Conservation (phyloP, 2,113 vertebrate species). For the Serilophus lunatus region DNA sequence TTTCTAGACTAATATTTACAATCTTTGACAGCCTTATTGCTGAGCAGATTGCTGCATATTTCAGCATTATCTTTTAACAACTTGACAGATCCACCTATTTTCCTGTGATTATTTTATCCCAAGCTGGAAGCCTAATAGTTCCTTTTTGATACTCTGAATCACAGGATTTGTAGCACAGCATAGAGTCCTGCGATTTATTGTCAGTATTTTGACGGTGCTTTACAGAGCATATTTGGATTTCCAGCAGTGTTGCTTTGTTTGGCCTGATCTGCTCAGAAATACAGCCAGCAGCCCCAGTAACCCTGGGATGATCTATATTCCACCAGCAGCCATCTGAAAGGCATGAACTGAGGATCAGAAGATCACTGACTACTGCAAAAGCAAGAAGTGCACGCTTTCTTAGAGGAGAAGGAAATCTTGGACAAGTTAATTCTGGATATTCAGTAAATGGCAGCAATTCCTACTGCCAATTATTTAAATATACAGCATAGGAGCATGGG, state of each 20-base stretch:
- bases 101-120: conserved; percentile 55
- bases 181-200: conserved; percentile 4
- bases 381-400: background rate
- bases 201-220: background rate
- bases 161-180: conserved; percentile 29
- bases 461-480: background rate
- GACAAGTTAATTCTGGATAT: background rate
- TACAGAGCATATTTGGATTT: background rate
- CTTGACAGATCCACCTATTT: conserved; percentile 66
- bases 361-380: background rate
- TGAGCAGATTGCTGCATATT: conserved; percentile 46
- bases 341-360: background rate
- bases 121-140: conserved; percentile 36
- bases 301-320: background rate
- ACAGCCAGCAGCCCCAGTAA: background rate
- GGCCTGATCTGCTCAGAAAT: background rate
- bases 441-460: background rate
- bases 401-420: background rate
- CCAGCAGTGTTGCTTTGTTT: background rate
- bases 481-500: background rate
- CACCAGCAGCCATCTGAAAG: background rate
- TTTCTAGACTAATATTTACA: conserved; percentile 60
- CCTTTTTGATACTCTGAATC: conserved; percentile 36
- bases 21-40: conserved; percentile 36
- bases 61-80: conserved; percentile 65